Conservation (phyloP, 2,113 vertebrate species). For the Nothobranchius furzeri region DNA sequence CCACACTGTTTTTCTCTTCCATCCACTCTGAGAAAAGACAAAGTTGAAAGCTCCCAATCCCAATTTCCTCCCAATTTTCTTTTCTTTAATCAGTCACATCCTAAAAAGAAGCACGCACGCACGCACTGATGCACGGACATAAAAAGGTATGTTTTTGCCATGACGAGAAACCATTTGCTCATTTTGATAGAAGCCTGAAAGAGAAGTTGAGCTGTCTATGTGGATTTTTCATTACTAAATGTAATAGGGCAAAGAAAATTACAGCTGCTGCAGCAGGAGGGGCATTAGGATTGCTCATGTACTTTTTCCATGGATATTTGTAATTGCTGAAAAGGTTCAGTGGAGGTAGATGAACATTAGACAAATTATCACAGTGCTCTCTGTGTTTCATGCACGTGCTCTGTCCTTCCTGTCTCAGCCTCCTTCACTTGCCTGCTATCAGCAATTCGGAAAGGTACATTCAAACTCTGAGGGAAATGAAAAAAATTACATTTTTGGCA, state of each 20-base stretch:
- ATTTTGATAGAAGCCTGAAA: constrained; percentile 86
- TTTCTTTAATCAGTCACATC: constrained; percentile 86
- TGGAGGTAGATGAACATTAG: constrained; percentile 68
- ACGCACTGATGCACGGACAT: constrained; percentile 70
- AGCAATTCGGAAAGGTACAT: constrained; percentile 69
- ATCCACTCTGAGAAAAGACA: constrained; percentile 39
- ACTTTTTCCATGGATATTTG: constrained; percentile 70
- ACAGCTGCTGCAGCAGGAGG: constrained; percentile 80
- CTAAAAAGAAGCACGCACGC: constrained; percentile 71
- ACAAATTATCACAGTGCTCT: constrained; percentile 70
- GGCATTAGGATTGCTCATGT: constrained; percentile 73
- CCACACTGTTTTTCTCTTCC: too few relatives aligned
- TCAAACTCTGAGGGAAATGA: constrained; percentile 52
- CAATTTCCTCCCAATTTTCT: constrained; percentile 79
- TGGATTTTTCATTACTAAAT: constrained; percentile 92
- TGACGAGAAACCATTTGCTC: constrained; percentile 83
- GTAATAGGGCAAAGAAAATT: constrained; percentile 84
- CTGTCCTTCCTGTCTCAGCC: constrained; percentile 32
- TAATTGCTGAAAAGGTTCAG: constrained; percentile 67
- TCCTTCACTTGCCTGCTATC: constrained; percentile 43
- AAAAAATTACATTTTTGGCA: constrained; percentile 54
- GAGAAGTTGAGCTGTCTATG: constrained; percentile 77
- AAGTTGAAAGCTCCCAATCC: constrained; percentile 44
- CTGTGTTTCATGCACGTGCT: constrained; percentile 34
- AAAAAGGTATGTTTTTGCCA: constrained; percentile 59